Conservation (phyloP, 1,140 invertebrate species). For the Mercenaria mercenaria region DNA sequence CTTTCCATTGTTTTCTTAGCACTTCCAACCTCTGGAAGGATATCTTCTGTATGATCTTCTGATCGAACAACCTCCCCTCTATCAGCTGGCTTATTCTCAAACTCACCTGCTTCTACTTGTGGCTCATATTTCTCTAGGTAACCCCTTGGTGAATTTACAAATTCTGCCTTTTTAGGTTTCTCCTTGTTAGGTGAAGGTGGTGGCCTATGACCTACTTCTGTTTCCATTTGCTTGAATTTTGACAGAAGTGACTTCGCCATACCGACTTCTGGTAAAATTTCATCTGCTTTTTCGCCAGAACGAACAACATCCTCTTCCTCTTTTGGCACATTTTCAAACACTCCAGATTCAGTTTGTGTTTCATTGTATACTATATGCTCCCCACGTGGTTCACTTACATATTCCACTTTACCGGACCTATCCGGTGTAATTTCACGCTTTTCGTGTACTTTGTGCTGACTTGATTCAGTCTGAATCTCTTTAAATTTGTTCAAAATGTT, state of each 20-base stretch:
- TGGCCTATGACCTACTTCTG: constrained; percentile 66
- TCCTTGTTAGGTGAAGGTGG: constrained; percentile 73
- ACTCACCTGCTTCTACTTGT: constrained; percentile 73
- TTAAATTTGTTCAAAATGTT: constrained; percentile 81
- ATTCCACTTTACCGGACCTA: constrained; percentile 72
- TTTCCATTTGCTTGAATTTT: constrained; percentile 78
- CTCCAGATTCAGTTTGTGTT: constrained; percentile 70
- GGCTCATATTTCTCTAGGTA: constrained; percentile 76
- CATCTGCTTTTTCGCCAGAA: constrained; percentile 71
- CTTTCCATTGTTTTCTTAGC: constrained; percentile 73
- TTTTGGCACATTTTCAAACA: constrained; percentile 78
- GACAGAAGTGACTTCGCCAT: constrained; percentile 78
- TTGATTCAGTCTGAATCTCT: constrained; percentile 71
- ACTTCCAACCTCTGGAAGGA: constrained; percentile 72
- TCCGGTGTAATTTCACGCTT: constrained; percentile 80
- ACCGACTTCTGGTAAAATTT: constrained; percentile 79
- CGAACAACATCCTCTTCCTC: constrained; percentile 74
- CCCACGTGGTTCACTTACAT: constrained; percentile 76
- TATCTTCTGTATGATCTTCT: constrained; percentile 66
- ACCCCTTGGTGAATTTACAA: constrained; percentile 75
- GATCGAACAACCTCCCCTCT: constrained; percentile 70
- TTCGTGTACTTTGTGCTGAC: constrained; percentile 66
- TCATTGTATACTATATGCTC: constrained; percentile 71
- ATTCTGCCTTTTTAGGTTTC: constrained; percentile 80
- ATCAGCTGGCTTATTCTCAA: constrained; percentile 75